phyloP scores from a whole-genome alignment of 1,140 invertebrate species.

The Ips nitidus region DNA sequence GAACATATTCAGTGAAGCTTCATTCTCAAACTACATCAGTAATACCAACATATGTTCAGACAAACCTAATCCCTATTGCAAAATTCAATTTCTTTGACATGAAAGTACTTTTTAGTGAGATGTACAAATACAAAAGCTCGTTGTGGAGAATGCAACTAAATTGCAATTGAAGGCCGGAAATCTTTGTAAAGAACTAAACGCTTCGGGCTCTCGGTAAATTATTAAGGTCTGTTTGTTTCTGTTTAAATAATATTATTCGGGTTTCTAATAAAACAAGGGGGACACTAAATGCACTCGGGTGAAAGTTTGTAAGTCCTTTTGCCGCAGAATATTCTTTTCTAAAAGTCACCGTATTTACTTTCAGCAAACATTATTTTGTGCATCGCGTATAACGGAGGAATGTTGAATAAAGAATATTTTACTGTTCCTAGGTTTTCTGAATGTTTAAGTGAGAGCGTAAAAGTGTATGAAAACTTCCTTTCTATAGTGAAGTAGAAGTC shows the following conservation, averaged over 20 bases:
- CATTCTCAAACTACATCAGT: too few relatives aligned
- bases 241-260: constrained; percentile 20
- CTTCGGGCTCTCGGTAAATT: not conserved
- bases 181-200: not conserved
- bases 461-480: not conserved
- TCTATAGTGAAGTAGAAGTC: not conserved
- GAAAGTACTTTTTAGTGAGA: too few relatives aligned
- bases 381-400: not conserved
- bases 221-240: constrained; percentile 8
- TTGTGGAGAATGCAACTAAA: too few relatives aligned
- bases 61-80: too few relatives aligned
- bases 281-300: constrained; percentile 13
- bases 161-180: not conserved
- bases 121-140: too few relatives aligned
- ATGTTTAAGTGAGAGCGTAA: not conserved
- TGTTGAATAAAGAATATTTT: not conserved
- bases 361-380: too few relatives aligned
- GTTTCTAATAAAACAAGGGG: constrained; percentile 18
- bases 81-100: too few relatives aligned
- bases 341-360: too few relatives aligned
- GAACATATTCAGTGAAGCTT: too few relatives aligned
- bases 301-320: constrained; percentile 7
- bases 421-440: not conserved
- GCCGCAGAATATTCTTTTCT: not conserved
- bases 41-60: too few relatives aligned